Evolutionary conservation across 92 coral and sea anemone species (phyloP).

Genomic region (Muricea muricata): DNA sequence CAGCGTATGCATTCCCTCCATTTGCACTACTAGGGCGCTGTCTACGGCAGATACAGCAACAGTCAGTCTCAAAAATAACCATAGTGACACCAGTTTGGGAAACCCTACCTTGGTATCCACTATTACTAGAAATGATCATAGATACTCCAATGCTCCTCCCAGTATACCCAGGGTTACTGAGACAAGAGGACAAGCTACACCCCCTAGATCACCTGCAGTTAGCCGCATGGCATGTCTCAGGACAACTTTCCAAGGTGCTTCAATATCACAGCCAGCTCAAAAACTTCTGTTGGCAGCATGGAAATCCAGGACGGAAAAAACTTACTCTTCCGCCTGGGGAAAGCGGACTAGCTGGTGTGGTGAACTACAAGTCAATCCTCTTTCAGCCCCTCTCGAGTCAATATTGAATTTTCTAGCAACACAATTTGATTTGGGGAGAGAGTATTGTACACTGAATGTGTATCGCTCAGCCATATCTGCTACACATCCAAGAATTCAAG

Average conservation of each 20-base stretch:
- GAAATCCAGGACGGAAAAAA: conserved; percentile 27
- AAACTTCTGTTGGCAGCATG: conserved; percentile 57
- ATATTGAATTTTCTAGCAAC: conserved; percentile 35
- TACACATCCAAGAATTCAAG: conserved; percentile 48
- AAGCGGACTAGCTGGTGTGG: conserved; percentile 54
- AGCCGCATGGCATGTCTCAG: conserved; percentile 56
- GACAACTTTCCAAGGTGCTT: neutral
- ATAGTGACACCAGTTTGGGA: neutral
- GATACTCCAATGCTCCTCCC: neutral
- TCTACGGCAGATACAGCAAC: neutral
- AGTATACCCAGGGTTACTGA: conserved; percentile 24
- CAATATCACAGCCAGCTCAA: conserved; percentile 43
- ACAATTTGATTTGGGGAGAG: conserved; percentile 38
- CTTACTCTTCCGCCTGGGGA: conserved; percentile 35
- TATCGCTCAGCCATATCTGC: conserved; percentile 52
- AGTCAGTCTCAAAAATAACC: neutral
- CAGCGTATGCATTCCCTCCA: conserved; percentile 4
- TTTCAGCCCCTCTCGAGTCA: conserved; percentile 45
- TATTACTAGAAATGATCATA: neutral
- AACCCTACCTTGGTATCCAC: neutral
- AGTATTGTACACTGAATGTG: conserved; percentile 43
- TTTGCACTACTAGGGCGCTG: neutral
- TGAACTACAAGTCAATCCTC: conserved; percentile 50
- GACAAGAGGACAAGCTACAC: conserved; percentile 25
- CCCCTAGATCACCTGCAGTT: conserved; percentile 49